phyloP scores from a whole-genome alignment of 2,113 vertebrate genomes.

The Thalassoma bifasciatum region DNA sequence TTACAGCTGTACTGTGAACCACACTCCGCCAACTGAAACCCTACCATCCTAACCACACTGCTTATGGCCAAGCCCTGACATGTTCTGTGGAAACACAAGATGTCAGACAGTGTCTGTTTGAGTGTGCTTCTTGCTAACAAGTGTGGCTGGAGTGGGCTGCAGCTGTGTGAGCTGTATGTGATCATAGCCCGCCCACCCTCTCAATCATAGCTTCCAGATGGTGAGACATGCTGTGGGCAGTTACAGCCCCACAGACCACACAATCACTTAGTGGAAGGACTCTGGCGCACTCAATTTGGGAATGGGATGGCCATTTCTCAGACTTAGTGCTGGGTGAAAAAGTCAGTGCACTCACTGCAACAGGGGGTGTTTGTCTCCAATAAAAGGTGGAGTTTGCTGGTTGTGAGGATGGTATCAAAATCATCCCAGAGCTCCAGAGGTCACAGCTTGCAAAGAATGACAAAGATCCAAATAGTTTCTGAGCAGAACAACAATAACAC shows the following conservation, averaged over 20 bases:
- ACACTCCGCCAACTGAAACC: conserved; percentile 1
- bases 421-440: conserved; percentile 23
- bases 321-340: conserved; percentile 18
- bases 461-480: neutral
- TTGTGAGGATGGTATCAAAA: neutral
- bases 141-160: conserved; percentile 63
- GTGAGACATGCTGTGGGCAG: conserved; percentile 60
- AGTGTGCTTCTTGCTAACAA: conserved; percentile 52
- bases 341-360: conserved; percentile 10
- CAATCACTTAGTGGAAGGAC: conserved; percentile 52
- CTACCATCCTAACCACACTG: conserved; percentile 20
- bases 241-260: conserved; percentile 58
- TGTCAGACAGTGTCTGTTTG: conserved; percentile 56
- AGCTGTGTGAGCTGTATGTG: conserved; percentile 69
- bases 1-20: conserved; percentile 1
- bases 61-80: conserved; percentile 47
- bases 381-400: too few relatives aligned
- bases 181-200: conserved; percentile 61
- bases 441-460: neutral
- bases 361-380: conserved; percentile 22
- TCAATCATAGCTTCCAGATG: conserved; percentile 75
- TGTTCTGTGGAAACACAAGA: conserved; percentile 38
- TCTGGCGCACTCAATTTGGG: conserved; percentile 39
- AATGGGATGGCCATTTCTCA: conserved; percentile 43
- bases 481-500: neutral